phyloP scores from a whole-genome alignment of 92 coral and sea anemone genomes.

The Porites lobata region DNA sequence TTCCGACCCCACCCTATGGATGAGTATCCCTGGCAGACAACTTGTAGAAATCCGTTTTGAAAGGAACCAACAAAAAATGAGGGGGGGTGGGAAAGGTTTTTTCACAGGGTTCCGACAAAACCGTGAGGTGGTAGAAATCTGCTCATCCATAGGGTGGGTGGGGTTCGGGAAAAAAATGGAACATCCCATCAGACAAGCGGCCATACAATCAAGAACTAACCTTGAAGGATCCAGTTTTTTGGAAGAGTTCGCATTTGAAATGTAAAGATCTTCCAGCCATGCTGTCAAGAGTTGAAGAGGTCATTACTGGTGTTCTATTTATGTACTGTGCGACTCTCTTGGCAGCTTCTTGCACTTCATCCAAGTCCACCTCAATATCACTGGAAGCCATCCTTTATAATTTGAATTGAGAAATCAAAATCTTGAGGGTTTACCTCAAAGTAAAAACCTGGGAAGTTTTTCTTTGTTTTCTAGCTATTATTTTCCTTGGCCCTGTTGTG shows the following conservation, averaged over 20 bases:
- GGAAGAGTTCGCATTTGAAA: constrained; percentile 95
- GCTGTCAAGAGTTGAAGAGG: constrained; percentile 79
- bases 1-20: background rate
- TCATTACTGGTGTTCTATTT: constrained; percentile 91
- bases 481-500: too few relatives aligned
- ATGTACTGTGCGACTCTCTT: constrained; percentile 79
- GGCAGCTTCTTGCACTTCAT: constrained; percentile 87
- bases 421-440: too few relatives aligned
- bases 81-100: constrained; percentile 3
- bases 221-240: constrained; percentile 97
- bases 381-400: constrained; percentile 52
- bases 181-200: background rate
- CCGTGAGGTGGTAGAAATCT: constrained; percentile 13
- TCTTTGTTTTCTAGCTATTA: too few relatives aligned
- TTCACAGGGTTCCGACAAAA: background rate
- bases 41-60: constrained; percentile 11
- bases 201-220: constrained; percentile 21
- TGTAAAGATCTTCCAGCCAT: constrained; percentile 90
- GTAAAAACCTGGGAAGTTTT: too few relatives aligned
- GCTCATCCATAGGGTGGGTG: constrained; percentile 25
- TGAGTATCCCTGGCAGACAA: constrained; percentile 30
- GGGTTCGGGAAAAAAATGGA: background rate
- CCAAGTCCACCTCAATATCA: constrained; percentile 22
- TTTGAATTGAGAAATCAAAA: background rate
- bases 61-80: constrained; percentile 7